Evolutionary conservation across 2,888 invertebrate genomes (phyloP).

Genomic region (Erynnis tages): DNA sequence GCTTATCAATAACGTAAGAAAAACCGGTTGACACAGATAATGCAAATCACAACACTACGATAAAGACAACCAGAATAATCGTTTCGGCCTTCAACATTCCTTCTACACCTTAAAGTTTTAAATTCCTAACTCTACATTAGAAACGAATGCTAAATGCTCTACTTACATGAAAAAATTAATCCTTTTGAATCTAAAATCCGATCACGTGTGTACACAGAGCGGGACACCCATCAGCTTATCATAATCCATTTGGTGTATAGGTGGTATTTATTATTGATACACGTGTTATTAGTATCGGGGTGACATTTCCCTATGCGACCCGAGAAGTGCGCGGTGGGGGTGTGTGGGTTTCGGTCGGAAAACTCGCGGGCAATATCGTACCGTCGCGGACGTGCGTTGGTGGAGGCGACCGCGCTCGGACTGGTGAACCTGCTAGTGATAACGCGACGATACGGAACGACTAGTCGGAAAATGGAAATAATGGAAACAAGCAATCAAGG

Average conservation of each 20-base stretch:
- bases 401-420: conserved; percentile 54
- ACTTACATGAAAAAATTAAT: conserved; percentile 71
- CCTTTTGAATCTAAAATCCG: conserved; percentile 66
- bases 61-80: conserved; percentile 61
- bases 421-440: conserved; percentile 66
- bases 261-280: conserved; percentile 47
- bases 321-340: conserved; percentile 41
- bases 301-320: conserved; percentile 57
- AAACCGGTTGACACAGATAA: conserved; percentile 27
- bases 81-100: conserved; percentile 54
- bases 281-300: conserved; percentile 57
- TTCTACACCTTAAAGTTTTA: background rate
- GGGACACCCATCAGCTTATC: conserved; percentile 64
- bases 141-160: conserved; percentile 48
- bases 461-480: conserved; percentile 67
- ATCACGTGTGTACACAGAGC: conserved; percentile 66
- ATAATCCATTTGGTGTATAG: conserved; percentile 39
- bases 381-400: conserved; percentile 56
- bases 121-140: conserved; percentile 46
- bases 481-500: conserved; percentile 49
- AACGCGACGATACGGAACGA: conserved; percentile 56
- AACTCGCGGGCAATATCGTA: conserved; percentile 47
- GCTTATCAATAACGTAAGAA: conserved; percentile 17
- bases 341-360: conserved; percentile 42
- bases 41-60: conserved; percentile 34